Base-by-base conservation (phyloP, 2,113 vertebrate genomes). In the Emydocephalus ijimae region DNA sequence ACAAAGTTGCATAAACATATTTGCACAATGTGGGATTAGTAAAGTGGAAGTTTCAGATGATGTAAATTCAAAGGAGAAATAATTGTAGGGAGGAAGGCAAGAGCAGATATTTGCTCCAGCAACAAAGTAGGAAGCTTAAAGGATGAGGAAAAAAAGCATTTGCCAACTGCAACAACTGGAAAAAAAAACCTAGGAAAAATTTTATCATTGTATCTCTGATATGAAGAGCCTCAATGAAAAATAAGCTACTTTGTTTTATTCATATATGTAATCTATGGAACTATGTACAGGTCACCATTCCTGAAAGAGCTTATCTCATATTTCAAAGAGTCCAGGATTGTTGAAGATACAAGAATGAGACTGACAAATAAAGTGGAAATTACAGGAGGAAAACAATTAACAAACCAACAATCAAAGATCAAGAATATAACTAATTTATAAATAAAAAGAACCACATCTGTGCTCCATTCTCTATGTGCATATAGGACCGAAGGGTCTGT, bases 281-380 rank as follows among this genome's bases (percentile, higher is more conserved):
- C 39, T 39, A 39, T 39, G 39, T 39, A 39, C 39, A 39, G 39
- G 39, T 39, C 39, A 39, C 39, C 39, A 39, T 39, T 39, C 39
- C 39, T 39, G 39, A 39, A 39, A 39, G 39, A 39, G 39, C 39
- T 39, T 39, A 39, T 39, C 39, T 39, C 39, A 39, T 39, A 39
- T 39, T 39, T 39, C 39, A 39, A 39, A 94, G 94, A 96, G 94
- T 93, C 94, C 89, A 95, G 94, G 96, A 81, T 88, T 95, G 85
- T 95, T 89, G 93, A 91, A 89, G 93, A 85, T 94, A 88, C 90
- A 81, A 95, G 93, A 92, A 95, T 96, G 94, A 95, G 93, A 57
- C 91, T 96, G 96, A 95, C 86, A 95, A 96, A 96, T 95, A 90
- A 92, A 91, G 95, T 96, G 94, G 91, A 91, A 94, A 96, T 94